Base-by-base conservation (phyloP, 2,113 vertebrate species). In the Brachyistius frenatus region DNA sequence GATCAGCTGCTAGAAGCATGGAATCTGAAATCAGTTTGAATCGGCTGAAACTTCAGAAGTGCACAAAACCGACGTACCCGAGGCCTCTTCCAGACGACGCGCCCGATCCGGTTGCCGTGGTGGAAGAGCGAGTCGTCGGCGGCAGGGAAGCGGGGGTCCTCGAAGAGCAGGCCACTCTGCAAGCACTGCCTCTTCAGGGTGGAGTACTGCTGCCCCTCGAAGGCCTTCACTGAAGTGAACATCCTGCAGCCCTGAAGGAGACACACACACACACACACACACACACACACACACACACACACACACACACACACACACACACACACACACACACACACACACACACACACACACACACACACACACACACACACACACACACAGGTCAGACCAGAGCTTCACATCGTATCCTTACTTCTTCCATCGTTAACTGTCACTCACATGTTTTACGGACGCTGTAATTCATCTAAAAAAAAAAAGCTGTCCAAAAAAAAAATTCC, bases 81-180 rank as follows among this genome's bases (percentile, higher is more conserved):
- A 0, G 98, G 98, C 36, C 98, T 91, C 85, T 97, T 97, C 98
- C 98, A 99, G 66, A 96, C 92, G 65, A 99, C 95, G 0, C 95
- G 91, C 36, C 97, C 96, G 5, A 98, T 96, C 16, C 95, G 92
- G 66, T 96, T 93, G 8, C 94, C 92, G 82, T 94, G 96, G 89
- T 96, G 95, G 86, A 97, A 98, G 23, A 99, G 96, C 0, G 98
- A 97, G 81, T 98, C 95, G 0, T 98, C 96, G 0, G 55, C 92
- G 79, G 97, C 94, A 0, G 97, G 95, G 89, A 99, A 99, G 4
- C 93, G 89, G 0, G 96, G 96, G 85, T 99, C 98, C 89, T 99
- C 97, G 0, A 99, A 99, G 78, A 99, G 96, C 71, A 92, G 94
- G 75, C 96, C 98, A 49, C 88, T 94, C 86, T 96, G 93, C 91